Conservation (phyloP, 2,888 invertebrate genomes). For the Diachrysia chrysitis region DNA sequence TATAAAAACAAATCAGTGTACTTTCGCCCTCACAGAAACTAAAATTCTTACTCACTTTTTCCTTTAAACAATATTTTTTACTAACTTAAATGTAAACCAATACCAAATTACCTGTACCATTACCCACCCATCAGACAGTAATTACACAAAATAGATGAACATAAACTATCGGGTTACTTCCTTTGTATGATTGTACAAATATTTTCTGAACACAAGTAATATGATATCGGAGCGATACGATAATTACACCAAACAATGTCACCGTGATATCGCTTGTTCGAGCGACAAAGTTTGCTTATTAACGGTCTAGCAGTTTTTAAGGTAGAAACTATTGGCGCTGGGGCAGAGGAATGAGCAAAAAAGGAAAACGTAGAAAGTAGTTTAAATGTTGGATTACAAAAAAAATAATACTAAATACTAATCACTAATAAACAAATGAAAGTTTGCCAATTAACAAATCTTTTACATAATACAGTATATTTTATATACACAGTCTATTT, state of each 20-base stretch:
- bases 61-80: not conserved
- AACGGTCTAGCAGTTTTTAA: constrained; percentile 56
- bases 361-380: not conserved
- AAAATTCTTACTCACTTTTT: constrained; percentile 16
- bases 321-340: constrained; percentile 42
- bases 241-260: constrained; percentile 82
- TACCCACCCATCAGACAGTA: constrained; percentile 37
- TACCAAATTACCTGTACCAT: constrained; percentile 39
- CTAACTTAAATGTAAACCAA: constrained; percentile 9
- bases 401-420: not conserved
- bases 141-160: constrained; percentile 50
- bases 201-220: constrained; percentile 74
- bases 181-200: constrained; percentile 69
- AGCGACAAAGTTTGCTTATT: constrained; percentile 55
- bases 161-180: constrained; percentile 78
- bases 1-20: not conserved
- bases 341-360: not conserved
- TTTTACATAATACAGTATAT: no score
- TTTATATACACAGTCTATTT: no score
- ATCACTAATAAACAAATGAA: no score
- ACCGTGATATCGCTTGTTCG: constrained; percentile 71
- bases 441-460: no score
- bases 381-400: not conserved
- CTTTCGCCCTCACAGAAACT: constrained; percentile 24
- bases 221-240: constrained; percentile 73